Evolutionary conservation across 2,113 vertebrate genomes (phyloP), one percentile per base, ranked within the genome.

Genomic region (Pomatostomus ruficeps): DNA sequence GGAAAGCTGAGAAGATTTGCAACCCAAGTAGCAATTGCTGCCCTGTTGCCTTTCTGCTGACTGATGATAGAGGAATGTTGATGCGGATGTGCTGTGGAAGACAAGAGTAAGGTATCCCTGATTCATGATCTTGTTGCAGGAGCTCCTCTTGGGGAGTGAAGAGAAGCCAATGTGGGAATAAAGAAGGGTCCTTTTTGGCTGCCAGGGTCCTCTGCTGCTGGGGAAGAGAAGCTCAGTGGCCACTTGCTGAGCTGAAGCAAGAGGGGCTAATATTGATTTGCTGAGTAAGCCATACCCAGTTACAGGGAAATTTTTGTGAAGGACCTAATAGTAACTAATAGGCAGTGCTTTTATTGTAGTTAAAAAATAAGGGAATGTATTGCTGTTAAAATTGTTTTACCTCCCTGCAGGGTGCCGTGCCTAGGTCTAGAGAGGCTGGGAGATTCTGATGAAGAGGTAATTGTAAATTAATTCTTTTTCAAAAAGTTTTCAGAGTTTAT

Each of bases 401-500:
- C 95, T 94, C 96, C 48, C 93, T 98, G 42, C 93, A 98, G 98
- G 74, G 97, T 98, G 36, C 98, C 98, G 23, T 97, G 68, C 55
- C 97, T 98, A 87, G 98, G 98, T 91, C 96, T 98, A 72, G 81
- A 95, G 72, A 98, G 83, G 31, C 96, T 98, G 67, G 49, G 91
- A 94, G 97, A 97, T 91, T 98, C 98, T 76, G 98, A 97, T 79
- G 98, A 98, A 80, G 98, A 98, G 98, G 98, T 98, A 98, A 97
- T 48, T 88, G 48, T 89, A 94, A 86, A 62, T 54, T 77, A 65
- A 42, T 55, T 83, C 79, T 91, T 23, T 85, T 59, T 63, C 52
- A 49, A 28, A 88, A 75, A 52, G 38, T 59, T 82, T 84, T 86
- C 57, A 67, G 21, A 70, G 74, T 58, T 95, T 13, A 12, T 18